Evolutionary conservation across 1,140 invertebrate genomes (phyloP).

Genomic region (Drosophila paulistorum): DNA sequence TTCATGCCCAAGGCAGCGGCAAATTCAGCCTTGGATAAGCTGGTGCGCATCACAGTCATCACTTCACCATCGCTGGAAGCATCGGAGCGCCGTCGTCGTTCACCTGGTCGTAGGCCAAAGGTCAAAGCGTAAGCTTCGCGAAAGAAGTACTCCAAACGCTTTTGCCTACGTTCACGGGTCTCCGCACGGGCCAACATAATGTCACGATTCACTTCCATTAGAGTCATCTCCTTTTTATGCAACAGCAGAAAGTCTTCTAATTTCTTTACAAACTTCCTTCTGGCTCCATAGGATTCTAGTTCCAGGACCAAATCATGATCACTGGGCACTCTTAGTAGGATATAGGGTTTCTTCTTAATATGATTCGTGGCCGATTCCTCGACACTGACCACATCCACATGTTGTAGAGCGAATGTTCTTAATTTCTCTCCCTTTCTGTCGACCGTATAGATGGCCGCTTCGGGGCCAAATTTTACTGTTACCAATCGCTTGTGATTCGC

Average conservation of each 20-base stretch:
- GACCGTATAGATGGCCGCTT: slow-evolving; percentile 92
- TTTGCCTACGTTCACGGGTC: slow-evolving; percentile 96
- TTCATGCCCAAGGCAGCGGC: slow-evolving; percentile 98
- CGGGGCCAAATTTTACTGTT: slow-evolving; percentile 94
- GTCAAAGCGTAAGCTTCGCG: slow-evolving; percentile 98
- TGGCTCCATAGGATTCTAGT: slow-evolving; percentile 91
- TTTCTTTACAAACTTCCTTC: slow-evolving; percentile 95
- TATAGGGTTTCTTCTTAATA: slow-evolving; percentile 91
- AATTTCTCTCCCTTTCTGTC: slow-evolving; percentile 95
- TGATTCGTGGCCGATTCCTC: slow-evolving; percentile 91
- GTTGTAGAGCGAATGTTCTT: slow-evolving; percentile 90
- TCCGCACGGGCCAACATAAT: slow-evolving; percentile 96
- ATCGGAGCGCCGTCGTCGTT: slow-evolving; percentile 87
- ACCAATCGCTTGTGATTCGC: slow-evolving; percentile 95
- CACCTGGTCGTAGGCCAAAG: slow-evolving; percentile 91
- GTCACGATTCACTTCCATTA: slow-evolving; percentile 86
- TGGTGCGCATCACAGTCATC: slow-evolving; percentile 96
- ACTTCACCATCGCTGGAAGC: slow-evolving; percentile 92
- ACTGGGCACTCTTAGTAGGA: slow-evolving; percentile 92
- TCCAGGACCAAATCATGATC: slow-evolving; percentile 99
- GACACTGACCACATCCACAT: slow-evolving; percentile 90
- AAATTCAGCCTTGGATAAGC: slow-evolving; percentile 97
- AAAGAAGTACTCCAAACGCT: slow-evolving; percentile 98
- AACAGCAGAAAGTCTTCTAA: slow-evolving; percentile 92
- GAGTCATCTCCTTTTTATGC: slow-evolving; percentile 89